Evolutionary conservation across 2,113 vertebrate species (phyloP), one percentile per base, ranked within the genome.

Genomic region (Gallinago media): DNA sequence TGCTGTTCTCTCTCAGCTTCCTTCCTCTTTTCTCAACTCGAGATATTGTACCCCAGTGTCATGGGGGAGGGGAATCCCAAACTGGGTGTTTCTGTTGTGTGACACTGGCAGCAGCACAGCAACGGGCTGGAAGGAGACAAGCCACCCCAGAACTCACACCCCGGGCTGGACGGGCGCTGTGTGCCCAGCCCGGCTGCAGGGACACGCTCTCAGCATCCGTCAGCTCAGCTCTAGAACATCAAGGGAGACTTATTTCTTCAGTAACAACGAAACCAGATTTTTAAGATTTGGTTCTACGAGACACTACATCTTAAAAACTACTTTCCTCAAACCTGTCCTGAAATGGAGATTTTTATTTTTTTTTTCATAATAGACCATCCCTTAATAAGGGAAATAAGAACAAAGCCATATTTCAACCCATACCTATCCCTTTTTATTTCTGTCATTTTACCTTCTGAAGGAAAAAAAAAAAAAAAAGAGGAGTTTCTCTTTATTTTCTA

Each of bases 21-120:
- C 98, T 98, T 98, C 98, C 98, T 98, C 98, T 98, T 98, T 98
- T 94, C 94, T 85, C 80, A 75, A 22, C 85, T 26, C 31, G 0
- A 86, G 85, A 92, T 19, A 23, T 5, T 11, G 25, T 49, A 55
- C 75, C 73, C 63, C 12, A 38, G 58, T 80, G 80, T 47, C 61
- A 18, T 76, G 96, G 96, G 97, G 96, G 97, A 92, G 93, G 96
- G 96, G 92, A 95, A 88, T 76, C 59, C 68, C 87, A 21, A 5
- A 9, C 9, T 3, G 78, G 56, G 61, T 78, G 61, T 83, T 94
- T 31, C 65, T 44, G 17, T 17, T 40, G 40, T 38, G 16, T 1
- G 32, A 11, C 8, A 44, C 1, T 15, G 50, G 29, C 59, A 38
- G 25, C 9, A 56, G 21, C 34, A 21, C 50, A 29, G 1, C 6